phyloP scores from a whole-genome alignment of 2,888 invertebrate genomes.

The Acanthosepion pharaonis region DNA sequence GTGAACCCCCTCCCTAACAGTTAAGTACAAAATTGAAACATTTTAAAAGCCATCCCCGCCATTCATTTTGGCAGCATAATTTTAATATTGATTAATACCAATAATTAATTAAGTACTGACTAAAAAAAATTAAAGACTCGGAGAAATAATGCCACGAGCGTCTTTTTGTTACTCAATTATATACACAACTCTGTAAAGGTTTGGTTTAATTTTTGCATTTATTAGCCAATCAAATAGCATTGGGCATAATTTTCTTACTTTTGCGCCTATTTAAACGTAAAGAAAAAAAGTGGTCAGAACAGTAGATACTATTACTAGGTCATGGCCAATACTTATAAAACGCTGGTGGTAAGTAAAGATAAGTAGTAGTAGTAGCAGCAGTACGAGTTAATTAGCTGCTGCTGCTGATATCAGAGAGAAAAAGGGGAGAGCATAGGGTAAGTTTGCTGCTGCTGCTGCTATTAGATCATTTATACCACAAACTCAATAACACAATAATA shows the following conservation, averaged over 20 bases:
- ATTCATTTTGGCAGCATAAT: too few species aligned
- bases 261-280: neutral
- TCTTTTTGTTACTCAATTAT: too few species aligned
- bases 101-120: too few species aligned
- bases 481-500: neutral
- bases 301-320: neutral
- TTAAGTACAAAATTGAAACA: too few species aligned
- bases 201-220: too few species aligned
- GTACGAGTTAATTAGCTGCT: neutral
- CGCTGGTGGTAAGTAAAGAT: conserved; percentile 33
- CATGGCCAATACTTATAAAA: neutral
- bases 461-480: neutral
- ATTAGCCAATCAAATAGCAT: too few species aligned
- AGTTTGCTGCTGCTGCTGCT: neutral
- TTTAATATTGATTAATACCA: too few species aligned
- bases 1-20: too few species aligned
- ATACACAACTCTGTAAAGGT: too few species aligned
- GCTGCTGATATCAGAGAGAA: neutral
- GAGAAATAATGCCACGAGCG: too few species aligned
- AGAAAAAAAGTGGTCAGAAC: neutral
- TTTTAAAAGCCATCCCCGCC: too few species aligned
- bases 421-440: neutral
- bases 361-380: neutral
- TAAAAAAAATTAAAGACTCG: too few species aligned
- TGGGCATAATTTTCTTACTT: neutral